Evolutionary conservation across 2,888 invertebrate genomes (phyloP), one percentile per base, ranked within the genome.

Genomic region (Drosophila subsilvestris): DNA sequence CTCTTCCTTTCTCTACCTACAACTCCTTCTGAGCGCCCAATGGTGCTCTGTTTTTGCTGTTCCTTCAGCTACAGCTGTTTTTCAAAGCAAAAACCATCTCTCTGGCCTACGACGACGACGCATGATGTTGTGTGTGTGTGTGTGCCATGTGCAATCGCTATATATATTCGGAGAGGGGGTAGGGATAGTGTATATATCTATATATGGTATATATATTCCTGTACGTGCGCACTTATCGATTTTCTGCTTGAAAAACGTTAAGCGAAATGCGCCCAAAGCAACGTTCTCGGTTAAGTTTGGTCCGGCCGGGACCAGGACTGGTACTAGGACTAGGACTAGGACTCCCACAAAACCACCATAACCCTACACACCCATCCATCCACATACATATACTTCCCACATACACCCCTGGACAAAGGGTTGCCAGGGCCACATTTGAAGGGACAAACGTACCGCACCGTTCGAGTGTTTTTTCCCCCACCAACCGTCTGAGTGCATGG

Each of bases 201-300:
- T 69, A 60, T 48, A 61, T 70, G 54, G 12, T 58, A 78, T 80
- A 80, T 84, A 76, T 79, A 59, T 86, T 76, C 73, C 61, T 79
- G 79, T 79, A 86, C 76, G 80, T 79, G 86, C 80, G 81, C 84
- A 78, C 75, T 78, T 84, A 84, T 84, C 84, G 84, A 86, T 84
- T 84, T 84, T 84, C 86, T 86, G 86, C 75, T 80, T 76, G 76
- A 77, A 71, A 78, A 82, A 78, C 75, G 71, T 69, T 68, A 63
- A 74, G 68, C 74, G 71, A 75, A 86, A 86, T 75, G 76, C 74
- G 80, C 83, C 86, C 80, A 80, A 78, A 76, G 78, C 76, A 73
- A 22, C 75, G 55, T 59, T 63, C 44, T 48, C 62, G 54, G 62
- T 62, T 62, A 62, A 58, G 58, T 58, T 62, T 17, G 59, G 65